Evolutionary conservation across 1,140 invertebrate species (phyloP).

Genomic region (Hermatobates lingyangjiaoensis): DNA sequence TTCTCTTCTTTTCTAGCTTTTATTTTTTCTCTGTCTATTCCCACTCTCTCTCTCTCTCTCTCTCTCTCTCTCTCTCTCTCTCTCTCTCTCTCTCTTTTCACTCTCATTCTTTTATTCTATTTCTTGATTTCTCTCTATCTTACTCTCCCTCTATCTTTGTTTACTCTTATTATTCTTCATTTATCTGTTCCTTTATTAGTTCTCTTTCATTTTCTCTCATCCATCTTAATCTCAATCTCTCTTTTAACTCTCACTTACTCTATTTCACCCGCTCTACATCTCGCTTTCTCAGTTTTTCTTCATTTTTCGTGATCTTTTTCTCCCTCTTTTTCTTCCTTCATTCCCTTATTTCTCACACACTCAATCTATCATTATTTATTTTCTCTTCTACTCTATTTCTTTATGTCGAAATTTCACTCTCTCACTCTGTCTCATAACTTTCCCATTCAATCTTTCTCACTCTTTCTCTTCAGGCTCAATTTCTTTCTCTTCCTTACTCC

Average conservation of each 20-base stretch:
- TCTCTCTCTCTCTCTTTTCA: conserved; percentile 8
- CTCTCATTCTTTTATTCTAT: neutral
- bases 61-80: conserved; percentile 4
- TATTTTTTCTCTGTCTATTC: conserved; percentile 4
- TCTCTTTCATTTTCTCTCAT: neutral
- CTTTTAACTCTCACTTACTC: neutral
- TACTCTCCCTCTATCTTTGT: neutral
- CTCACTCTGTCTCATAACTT: too few relatives aligned
- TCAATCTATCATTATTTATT: neutral
- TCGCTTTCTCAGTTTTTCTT: neutral
- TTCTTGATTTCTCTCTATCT: neutral
- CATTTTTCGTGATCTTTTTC: neutral
- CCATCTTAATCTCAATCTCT: neutral
- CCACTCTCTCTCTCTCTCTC: neutral
- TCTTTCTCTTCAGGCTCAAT: too few relatives aligned
- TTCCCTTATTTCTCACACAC: neutral
- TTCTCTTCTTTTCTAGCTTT: conserved; percentile 6
- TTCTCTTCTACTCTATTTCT: too few relatives aligned
- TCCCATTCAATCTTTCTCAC: too few relatives aligned
- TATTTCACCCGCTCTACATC: neutral
- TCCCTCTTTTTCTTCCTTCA: neutral
- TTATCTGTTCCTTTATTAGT: neutral
- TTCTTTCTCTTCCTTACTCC: too few relatives aligned
- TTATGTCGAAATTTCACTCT: too few relatives aligned
- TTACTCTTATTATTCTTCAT: neutral